Percentiles rank a stretch among this genome's conserved stretches.
These are phyloP conservation scores for Tinamus guttatus DNA, from an alignment of 2,113 vertebrate species.

Conservation along the genomic window DNA sequence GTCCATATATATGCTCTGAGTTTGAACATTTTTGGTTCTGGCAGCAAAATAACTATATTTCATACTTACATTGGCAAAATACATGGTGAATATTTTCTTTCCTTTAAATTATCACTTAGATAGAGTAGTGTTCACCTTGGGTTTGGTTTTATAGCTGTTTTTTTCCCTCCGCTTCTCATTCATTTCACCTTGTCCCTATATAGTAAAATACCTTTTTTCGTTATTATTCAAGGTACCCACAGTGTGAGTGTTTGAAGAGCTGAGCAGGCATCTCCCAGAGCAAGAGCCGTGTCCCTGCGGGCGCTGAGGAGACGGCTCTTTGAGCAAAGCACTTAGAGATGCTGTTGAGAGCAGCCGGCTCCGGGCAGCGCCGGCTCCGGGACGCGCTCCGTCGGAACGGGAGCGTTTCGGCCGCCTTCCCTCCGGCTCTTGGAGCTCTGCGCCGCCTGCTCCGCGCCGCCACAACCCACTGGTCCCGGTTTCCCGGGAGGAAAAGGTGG, in stretches of 20 bases:
- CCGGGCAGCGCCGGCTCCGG: no score
- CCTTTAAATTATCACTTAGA: not conserved
- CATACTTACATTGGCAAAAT: not conserved
- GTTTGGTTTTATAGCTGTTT: no score
- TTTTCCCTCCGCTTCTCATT: not conserved
- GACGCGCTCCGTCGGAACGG: no score
- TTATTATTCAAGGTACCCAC: not conserved
- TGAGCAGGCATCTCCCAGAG: not conserved
- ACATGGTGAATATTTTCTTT: no score
- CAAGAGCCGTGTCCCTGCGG: fast-evolving
- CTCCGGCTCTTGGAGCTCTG: no score
- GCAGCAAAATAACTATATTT: not conserved
- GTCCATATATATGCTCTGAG: not conserved
- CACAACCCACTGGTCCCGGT: no score
- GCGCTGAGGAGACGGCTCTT: fast-evolving
- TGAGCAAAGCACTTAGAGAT: not conserved
- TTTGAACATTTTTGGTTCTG: not conserved
- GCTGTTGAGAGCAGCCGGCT: no score
- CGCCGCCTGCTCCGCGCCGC: no score
- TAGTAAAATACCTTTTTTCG: not conserved
- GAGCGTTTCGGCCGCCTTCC: no score
- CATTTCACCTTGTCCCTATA: not conserved
- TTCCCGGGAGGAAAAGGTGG: not conserved
- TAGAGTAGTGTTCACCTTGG: not conserved
- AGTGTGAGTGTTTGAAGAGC: not conserved